Conservation (phyloP, 2,888 invertebrate genomes). For the Tolmerus cingulatus region DNA sequence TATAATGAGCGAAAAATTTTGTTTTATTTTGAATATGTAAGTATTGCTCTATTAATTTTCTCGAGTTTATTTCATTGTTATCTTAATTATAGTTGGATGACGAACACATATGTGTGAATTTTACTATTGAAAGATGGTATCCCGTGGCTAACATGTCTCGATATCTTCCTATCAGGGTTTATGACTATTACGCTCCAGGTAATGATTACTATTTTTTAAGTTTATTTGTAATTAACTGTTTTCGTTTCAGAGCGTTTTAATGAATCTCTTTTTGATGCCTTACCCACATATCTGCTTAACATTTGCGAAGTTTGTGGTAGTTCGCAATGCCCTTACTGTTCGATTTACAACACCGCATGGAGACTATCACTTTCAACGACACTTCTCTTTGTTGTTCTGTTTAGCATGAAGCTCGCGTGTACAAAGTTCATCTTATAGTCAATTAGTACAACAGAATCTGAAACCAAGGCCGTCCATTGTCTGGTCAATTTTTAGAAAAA, state of each 20-base stretch:
- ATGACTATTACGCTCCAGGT: slow-evolving; percentile 97
- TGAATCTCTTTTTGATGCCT: slow-evolving; percentile 88
- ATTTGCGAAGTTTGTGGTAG: slow-evolving; percentile 95
- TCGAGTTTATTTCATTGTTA: slow-evolving; percentile 51
- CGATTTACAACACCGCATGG: slow-evolving; percentile 74
- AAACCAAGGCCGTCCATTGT: slow-evolving; percentile 29
- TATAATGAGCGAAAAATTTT: slow-evolving; percentile 83
- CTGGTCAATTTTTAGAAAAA: slow-evolving; percentile 29
- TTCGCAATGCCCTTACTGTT: slow-evolving; percentile 92
- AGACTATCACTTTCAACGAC: not conserved
- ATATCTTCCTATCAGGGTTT: slow-evolving; percentile 87
- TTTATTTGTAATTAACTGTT: slow-evolving; percentile 16
- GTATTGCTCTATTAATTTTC: slow-evolving; percentile 54
- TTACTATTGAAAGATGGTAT: slow-evolving; percentile 93
- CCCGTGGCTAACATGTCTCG: slow-evolving; percentile 97
- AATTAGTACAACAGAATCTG: not conserved
- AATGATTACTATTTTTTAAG: slow-evolving; percentile 52
- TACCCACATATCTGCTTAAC: slow-evolving; percentile 85
- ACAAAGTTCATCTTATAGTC: not conserved
- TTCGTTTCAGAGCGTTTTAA: slow-evolving; percentile 82
- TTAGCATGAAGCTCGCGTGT: not conserved
- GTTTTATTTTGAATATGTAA: slow-evolving; percentile 93
- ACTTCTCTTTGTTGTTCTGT: not conserved
- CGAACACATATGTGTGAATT: slow-evolving; percentile 88
- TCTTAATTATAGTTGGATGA: slow-evolving; percentile 72